Evolutionary conservation across 2,113 vertebrate species (phyloP).

Genomic region (Notechis scutatus): DNA sequence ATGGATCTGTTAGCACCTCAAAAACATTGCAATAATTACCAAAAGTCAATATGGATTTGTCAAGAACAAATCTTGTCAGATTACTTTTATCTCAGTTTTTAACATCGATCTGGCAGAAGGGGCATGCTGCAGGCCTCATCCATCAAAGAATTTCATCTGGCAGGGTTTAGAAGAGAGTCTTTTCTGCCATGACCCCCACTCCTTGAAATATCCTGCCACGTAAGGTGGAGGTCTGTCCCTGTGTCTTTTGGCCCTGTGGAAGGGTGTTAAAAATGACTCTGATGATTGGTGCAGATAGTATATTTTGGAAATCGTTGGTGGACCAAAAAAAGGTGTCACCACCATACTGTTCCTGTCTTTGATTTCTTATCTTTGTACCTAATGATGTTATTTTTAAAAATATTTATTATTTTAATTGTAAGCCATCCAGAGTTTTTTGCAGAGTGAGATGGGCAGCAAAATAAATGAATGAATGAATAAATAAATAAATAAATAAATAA

Average conservation of each 20-base stretch:
- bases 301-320: neutral
- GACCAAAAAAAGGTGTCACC: neutral
- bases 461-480: neutral
- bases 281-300: neutral
- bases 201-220: neutral
- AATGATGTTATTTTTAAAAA: neutral
- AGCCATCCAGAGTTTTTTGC: neutral
- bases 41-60: neutral
- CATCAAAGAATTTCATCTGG: neutral
- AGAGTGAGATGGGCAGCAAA: neutral
- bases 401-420: neutral
- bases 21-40: neutral
- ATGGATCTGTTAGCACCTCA: neutral
- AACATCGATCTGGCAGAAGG: neutral
- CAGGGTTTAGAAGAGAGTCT: neutral
- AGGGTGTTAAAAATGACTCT: neutral
- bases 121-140: neutral
- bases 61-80: neutral
- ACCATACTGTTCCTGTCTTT: neutral
- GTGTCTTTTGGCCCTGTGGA: neutral
- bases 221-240: neutral
- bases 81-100: neutral
- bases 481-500: too few relatives aligned
- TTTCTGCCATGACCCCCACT: neutral
- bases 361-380: neutral